phyloP scores from a whole-genome alignment of 2,113 vertebrate species.

The Mobula hypostoma region DNA sequence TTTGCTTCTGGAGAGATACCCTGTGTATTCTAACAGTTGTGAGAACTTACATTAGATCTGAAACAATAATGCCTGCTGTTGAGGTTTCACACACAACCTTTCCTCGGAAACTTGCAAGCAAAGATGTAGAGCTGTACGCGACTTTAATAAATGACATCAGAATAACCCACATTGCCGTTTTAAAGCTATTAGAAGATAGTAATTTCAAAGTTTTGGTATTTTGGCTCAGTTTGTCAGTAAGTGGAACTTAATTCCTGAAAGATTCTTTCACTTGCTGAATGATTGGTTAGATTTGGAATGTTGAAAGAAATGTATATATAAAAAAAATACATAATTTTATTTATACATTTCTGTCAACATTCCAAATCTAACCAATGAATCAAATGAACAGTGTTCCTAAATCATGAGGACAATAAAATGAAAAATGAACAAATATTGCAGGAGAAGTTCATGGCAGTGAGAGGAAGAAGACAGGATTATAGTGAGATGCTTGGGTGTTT shows the following conservation, averaged over 20 bases:
- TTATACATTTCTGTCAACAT: too few species aligned
- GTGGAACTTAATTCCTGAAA: neutral
- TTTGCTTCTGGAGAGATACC: too few species aligned
- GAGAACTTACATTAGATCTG: too few species aligned
- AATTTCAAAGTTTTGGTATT: neutral
- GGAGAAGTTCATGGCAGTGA: neutral
- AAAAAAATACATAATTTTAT: neutral
- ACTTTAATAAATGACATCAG: too few species aligned
- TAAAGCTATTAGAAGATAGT: too few species aligned
- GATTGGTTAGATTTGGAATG: neutral
- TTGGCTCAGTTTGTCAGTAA: neutral
- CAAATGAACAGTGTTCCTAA: neutral
- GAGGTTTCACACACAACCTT: too few species aligned
- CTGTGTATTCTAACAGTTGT: too few species aligned
- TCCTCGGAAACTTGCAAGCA: too few species aligned
- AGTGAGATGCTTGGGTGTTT: neutral
- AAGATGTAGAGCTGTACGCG: too few species aligned
- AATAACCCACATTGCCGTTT: too few species aligned
- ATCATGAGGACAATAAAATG: neutral
- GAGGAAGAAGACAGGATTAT: neutral
- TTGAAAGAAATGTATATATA: neutral
- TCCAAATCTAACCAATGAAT: neutral
- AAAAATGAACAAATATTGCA: neutral
- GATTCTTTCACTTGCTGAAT: neutral
- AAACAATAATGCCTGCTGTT: too few species aligned